Percentiles rank a stretch among this genome's conserved stretches.
phyloP scores from a whole-genome alignment of 2,797 vertebrate genomes.

The Gadopsis marmoratus region DNA sequence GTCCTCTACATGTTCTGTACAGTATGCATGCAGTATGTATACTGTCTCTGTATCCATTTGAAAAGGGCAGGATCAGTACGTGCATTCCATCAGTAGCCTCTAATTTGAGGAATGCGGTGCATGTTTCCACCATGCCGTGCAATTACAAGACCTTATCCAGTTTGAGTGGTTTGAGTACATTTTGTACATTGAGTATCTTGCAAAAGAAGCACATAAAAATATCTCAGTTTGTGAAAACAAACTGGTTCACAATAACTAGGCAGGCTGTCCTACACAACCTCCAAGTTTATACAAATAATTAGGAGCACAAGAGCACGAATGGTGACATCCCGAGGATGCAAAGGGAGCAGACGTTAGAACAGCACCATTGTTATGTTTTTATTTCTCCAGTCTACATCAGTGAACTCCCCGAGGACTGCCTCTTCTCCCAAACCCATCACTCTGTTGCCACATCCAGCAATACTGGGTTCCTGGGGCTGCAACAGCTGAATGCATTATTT shows the following conservation, averaged over 20 bases:
- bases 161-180: conserved; percentile 45
- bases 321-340: conserved; percentile 23
- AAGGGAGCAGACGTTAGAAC: conserved; percentile 22
- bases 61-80: conserved; percentile 6
- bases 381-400: conserved; percentile 25
- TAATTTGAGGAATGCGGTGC: conserved; percentile 54
- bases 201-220: conserved; percentile 24
- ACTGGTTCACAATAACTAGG: not conserved
- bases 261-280: conserved; percentile 2
- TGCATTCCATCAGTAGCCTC: conserved; percentile 32
- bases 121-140: conserved; percentile 23
- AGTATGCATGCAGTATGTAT: not conserved
- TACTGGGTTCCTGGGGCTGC: conserved; percentile 2
- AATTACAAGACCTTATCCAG: conserved; percentile 50
- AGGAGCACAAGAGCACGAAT: not conserved
- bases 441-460: conserved; percentile 38
- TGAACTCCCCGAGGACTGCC: conserved; percentile 41
- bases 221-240: conserved; percentile 19
- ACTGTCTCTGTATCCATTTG: not conserved
- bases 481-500: conserved; percentile 38
- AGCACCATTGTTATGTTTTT: conserved; percentile 33
- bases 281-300: conserved; percentile 28
- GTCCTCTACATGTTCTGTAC: not conserved
- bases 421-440: conserved; percentile 43
- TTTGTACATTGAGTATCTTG: not conserved